A percentile compares a stretch with the other conserved stretches of the same genome.
These are phyloP conservation scores for Cosmia pyralina DNA, from an alignment of 2,888 invertebrate genomes.

Conservation along the genomic window DNA sequence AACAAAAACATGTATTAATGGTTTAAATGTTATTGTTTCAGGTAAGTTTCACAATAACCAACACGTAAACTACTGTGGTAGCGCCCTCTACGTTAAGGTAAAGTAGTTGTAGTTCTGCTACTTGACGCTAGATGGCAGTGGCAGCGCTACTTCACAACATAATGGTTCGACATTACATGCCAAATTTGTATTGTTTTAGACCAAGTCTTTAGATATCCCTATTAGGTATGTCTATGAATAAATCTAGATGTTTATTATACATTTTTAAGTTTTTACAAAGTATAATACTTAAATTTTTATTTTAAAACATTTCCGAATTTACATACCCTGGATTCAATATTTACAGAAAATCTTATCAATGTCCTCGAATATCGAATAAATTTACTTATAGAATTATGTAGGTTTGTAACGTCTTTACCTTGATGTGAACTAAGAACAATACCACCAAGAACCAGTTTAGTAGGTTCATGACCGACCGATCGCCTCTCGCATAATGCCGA, in stretches of 20 bases:
- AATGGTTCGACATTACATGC: neutral
- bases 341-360: neutral
- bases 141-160: neutral
- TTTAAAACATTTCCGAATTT: neutral
- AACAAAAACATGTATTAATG: constrained; percentile 20
- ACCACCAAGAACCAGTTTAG: constrained; percentile 85
- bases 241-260: neutral
- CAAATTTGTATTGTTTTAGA: neutral
- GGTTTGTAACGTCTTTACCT: constrained; percentile 61
- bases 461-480: constrained; percentile 86
- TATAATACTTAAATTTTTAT: neutral
- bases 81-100: constrained; percentile 72
- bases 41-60: constrained; percentile 86
- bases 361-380: constrained; percentile 19
- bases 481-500: constrained; percentile 80
- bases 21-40: constrained; percentile 81
- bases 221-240: neutral
- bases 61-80: constrained; percentile 43
- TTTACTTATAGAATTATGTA: constrained; percentile 47
- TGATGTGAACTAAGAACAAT: constrained; percentile 78
- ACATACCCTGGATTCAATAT: neutral
- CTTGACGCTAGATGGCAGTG: constrained; percentile 76
- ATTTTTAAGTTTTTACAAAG: neutral
- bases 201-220: too few relatives aligned
- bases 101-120: constrained; percentile 72